phyloP scores from a whole-genome alignment of 2,888 invertebrate genomes.

The Drosophila prolongata region DNA sequence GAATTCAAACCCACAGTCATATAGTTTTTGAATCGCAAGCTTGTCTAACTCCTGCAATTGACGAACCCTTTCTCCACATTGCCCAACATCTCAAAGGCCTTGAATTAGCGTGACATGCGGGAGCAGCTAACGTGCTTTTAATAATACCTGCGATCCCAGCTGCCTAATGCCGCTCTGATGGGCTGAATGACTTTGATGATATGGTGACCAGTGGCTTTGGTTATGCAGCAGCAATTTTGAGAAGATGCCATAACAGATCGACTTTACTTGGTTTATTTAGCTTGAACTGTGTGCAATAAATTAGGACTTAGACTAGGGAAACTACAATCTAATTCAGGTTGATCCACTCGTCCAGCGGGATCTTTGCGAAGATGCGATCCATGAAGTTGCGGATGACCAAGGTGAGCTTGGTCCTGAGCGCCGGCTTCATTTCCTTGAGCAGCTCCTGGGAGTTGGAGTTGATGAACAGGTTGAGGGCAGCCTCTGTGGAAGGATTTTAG shows the following conservation, averaged over 20 bases:
- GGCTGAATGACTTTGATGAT: constrained; percentile 25
- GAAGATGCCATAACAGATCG: constrained; percentile 14
- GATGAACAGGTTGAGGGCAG: constrained; percentile 93
- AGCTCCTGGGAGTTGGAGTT: constrained; percentile 94
- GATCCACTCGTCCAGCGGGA: constrained; percentile 92
- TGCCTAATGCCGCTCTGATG: constrained; percentile 36
- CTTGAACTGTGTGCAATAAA: constrained; percentile 65
- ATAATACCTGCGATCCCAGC: constrained; percentile 53
- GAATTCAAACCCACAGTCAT: neutral
- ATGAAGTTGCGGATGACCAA: constrained; percentile 90
- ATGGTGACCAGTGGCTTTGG: constrained; percentile 4
- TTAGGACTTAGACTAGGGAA: constrained; percentile 47
- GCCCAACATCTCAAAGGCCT: constrained; percentile 25
- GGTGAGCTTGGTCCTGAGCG: constrained; percentile 90
- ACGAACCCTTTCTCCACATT: constrained; percentile 20
- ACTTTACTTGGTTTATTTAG: constrained; percentile 31
- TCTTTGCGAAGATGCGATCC: constrained; percentile 89
- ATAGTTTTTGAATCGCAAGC: neutral
- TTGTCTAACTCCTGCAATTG: constrained; percentile 5
- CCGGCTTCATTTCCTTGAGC: constrained; percentile 94
- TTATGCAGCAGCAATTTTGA: constrained; percentile 16
- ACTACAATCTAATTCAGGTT: constrained; percentile 72
- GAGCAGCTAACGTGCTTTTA: constrained; percentile 44
- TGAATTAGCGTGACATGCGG: constrained; percentile 44
- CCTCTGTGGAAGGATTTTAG: constrained; percentile 86